Conservation (phyloP, 2,888 invertebrate genomes). For the Apamea monoglypha region DNA sequence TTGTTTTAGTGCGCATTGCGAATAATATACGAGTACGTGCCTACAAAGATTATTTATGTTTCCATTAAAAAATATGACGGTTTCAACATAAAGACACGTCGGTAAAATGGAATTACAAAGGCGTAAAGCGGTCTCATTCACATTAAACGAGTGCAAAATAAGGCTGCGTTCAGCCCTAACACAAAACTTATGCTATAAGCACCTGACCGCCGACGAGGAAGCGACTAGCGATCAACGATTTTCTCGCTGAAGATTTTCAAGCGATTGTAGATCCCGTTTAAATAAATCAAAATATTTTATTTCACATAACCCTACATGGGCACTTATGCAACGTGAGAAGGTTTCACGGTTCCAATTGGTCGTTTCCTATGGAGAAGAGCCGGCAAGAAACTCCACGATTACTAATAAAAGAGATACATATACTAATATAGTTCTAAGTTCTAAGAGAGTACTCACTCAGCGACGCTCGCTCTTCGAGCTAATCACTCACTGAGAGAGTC, state of each 20-base stretch:
- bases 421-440: too few relatives aligned
- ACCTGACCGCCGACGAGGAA: too few relatives aligned
- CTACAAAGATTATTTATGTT: constrained; percentile 38
- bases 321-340: too few relatives aligned
- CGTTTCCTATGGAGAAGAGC: too few relatives aligned
- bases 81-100: constrained; percentile 23
- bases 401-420: background rate
- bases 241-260: background rate
- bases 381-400: too few relatives aligned
- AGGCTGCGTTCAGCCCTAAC: constrained; percentile 21
- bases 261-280: background rate
- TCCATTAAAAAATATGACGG: constrained; percentile 34
- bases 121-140: constrained; percentile 39
- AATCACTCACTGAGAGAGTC: too few relatives aligned
- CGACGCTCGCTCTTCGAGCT: background rate
- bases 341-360: too few relatives aligned
- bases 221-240: background rate
- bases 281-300: background rate
- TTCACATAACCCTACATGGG: too few relatives aligned
- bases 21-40: constrained; percentile 27
- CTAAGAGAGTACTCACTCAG: background rate
- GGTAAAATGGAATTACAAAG: constrained; percentile 24
- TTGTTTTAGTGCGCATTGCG: constrained; percentile 26
- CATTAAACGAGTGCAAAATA: constrained; percentile 32
- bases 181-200: constrained; percentile 4